Evolutionary conservation across 1,140 invertebrate genomes (phyloP), one percentile per base, ranked within the genome.

Genomic region (Spodoptera litura): DNA sequence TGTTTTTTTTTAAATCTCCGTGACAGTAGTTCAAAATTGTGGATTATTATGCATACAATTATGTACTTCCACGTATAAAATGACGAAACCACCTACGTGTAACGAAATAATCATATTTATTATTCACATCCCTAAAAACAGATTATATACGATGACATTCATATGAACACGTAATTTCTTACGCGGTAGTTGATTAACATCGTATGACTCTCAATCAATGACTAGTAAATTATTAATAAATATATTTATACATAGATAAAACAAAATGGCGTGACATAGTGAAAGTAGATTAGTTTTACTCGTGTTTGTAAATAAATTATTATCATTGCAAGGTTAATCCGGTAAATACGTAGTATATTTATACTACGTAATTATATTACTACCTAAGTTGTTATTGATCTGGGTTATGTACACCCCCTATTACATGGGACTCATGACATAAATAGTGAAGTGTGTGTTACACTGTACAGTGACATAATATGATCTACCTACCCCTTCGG

Each of bases 221-320:
- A 44, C 61, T 38, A 64, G 38, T 64, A 4, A 64, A n/a, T n/a
- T 38, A 62, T 13, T n/a, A 20, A 64, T 64, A 64, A 62, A 62
- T n/a, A 64, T 44, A 6, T 44, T 20, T 20, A 20, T 20, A 20
- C 20, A 44, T 44, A 9, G 1, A 44, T 44, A 44, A 44, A 64
- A 64, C 25, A 62, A 64, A 44, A 49, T 64, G 38, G 61, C 61
- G 61, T 62, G 61, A 62, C 44, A 12, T 38, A 64, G 61, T 64
- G 38, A 64, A 64, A 64, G 61, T 64, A 8, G 11, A 64, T n/a
- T 20, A n/a, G 11, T 62, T 38, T 20, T 62, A n/a, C 35, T 62
- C 61, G 13, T 61, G 31, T 38, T 15, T 38, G 13, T 49, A 10
- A 49, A 49, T 49, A 20, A 64, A 49, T 35, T 0, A 3, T 20